Percentiles rank a stretch among this genome's conserved stretches.
Evolutionary conservation across 2,113 vertebrate species (phyloP).

Genomic region (Chaetorhynchus papuensis): DNA sequence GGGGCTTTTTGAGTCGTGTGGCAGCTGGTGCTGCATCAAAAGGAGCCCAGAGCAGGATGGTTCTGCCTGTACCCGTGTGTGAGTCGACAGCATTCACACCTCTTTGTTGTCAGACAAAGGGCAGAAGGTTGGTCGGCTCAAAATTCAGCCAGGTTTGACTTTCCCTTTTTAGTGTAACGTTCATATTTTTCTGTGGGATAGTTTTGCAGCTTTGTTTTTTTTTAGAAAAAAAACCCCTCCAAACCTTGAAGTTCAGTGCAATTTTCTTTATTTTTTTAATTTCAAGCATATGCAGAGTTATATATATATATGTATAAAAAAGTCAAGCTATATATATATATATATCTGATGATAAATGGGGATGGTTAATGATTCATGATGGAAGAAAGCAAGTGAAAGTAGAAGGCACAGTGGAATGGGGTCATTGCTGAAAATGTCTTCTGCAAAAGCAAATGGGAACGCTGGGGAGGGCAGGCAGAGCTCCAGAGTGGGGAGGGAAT

Average conservation of each 20-base stretch:
- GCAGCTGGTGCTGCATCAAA: background rate
- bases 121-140: background rate
- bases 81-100: background rate
- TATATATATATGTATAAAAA: background rate
- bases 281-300: background rate
- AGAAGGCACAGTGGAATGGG: background rate
- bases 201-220: background rate
- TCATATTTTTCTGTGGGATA: background rate
- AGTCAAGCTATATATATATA: background rate
- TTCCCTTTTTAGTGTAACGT: background rate
- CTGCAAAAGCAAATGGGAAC: background rate
- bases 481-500: background rate
- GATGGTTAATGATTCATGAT: background rate
- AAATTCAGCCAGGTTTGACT: background rate
- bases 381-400: background rate
- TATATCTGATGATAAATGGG: background rate
- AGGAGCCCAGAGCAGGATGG: background rate
- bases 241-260: background rate
- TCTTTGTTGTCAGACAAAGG: background rate
- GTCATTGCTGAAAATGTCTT: background rate
- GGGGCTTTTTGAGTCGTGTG: background rate
- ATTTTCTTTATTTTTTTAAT: background rate
- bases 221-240: background rate
- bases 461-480: background rate
- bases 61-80: background rate